Conservation (phyloP, 2,797 vertebrate species). For the Chlorospingus flavigularis region DNA sequence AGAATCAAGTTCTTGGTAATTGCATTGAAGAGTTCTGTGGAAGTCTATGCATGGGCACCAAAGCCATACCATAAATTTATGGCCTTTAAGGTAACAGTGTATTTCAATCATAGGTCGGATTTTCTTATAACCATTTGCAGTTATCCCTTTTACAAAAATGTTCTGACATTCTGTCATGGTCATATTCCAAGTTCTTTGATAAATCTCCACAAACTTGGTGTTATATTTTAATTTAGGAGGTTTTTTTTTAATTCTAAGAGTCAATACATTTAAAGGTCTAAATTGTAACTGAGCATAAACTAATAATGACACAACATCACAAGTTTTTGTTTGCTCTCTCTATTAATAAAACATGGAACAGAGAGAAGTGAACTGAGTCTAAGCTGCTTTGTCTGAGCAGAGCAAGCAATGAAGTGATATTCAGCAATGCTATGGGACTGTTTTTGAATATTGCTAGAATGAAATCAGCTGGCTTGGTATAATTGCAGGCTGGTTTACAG, state of each 20-base stretch:
- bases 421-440: background rate
- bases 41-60: constrained; percentile 91
- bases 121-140: background rate
- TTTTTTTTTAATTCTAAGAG: background rate
- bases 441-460: background rate
- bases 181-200: background rate
- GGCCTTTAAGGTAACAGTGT: constrained; percentile 87
- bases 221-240: background rate
- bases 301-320: background rate
- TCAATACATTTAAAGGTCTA: background rate
- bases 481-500: background rate
- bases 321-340: background rate
- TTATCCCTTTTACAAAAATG: background rate
- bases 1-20: constrained; percentile 91
- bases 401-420: background rate
- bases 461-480: background rate
- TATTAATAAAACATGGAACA: background rate
- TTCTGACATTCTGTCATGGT: background rate
- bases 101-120: background rate
- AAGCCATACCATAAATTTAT: constrained; percentile 93
- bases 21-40: constrained; percentile 90
- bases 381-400: background rate
- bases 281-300: background rate
- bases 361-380: background rate
- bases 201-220: background rate